A percentile compares a stretch with the other conserved stretches of the same genome.
Conservation (phyloP, 1,140 invertebrate genomes). For the Zaprionus tsacasi region DNA sequence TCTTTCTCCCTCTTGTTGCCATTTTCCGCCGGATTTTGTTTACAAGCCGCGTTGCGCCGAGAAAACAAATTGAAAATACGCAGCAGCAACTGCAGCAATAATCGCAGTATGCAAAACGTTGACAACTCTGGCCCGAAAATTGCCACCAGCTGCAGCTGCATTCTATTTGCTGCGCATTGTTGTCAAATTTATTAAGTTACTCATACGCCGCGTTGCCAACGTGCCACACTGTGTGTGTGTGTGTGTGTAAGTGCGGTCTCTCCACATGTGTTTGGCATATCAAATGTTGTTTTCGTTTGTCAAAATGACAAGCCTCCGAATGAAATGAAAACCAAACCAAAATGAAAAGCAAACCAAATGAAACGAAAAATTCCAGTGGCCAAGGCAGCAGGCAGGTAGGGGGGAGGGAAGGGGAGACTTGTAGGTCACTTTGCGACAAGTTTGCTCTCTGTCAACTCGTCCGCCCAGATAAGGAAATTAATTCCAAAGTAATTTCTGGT, state of each 20-base stretch:
- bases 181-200: constrained; percentile 83
- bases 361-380: constrained; percentile 33
- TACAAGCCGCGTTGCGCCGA: constrained; percentile 71
- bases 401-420: background rate
- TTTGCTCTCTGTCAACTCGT: background rate
- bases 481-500: constrained; percentile 6
- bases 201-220: constrained; percentile 61
- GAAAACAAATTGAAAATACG: constrained; percentile 80
- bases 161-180: constrained; percentile 73
- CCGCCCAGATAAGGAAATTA: background rate
- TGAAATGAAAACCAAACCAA: constrained; percentile 40
- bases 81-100: constrained; percentile 29
- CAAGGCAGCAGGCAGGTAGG: background rate
- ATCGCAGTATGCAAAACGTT: constrained; percentile 54
- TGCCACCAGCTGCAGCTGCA: constrained; percentile 23
- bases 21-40: constrained; percentile 82
- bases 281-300: constrained; percentile 66
- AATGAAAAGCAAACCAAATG: constrained; percentile 37
- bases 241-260: background rate
- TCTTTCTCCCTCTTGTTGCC: constrained; percentile 63
- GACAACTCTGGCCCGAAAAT: constrained; percentile 49
- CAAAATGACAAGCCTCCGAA: constrained; percentile 54
- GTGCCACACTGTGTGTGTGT: background rate
- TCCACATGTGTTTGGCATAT: constrained; percentile 58
- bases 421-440: background rate